phyloP scores from a whole-genome alignment of 2,888 invertebrate genomes.

The Ornithoptera priamus region DNA sequence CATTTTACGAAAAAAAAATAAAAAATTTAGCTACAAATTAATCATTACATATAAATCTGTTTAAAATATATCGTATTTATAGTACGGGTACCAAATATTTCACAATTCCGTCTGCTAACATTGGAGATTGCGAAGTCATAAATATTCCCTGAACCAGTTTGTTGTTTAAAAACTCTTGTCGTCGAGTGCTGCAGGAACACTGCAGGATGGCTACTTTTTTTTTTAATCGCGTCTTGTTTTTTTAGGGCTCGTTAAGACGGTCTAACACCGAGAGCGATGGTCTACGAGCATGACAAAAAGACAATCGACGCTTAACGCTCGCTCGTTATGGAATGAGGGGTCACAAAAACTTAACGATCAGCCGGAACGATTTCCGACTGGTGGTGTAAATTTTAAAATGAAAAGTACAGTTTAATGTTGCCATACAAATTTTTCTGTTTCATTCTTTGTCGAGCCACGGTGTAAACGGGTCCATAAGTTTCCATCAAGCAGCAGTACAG shows the following conservation, averaged over 20 bases:
- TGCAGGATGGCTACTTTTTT: constrained; percentile 1
- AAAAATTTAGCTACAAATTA: no score
- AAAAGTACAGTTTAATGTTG: not conserved
- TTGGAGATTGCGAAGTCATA: not conserved
- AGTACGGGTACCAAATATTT: not conserved
- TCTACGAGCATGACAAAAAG: constrained; percentile 32
- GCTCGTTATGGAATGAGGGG: constrained; percentile 28
- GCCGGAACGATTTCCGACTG: constrained; percentile 22
- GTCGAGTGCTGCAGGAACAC: constrained; percentile 4
- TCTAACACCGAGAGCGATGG: constrained; percentile 38
- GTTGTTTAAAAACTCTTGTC: not conserved
- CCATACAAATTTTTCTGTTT: not conserved
- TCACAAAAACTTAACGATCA: constrained; percentile 33
- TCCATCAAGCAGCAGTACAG: no score
- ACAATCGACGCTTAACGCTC: constrained; percentile 29
- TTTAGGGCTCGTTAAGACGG: constrained; percentile 45
- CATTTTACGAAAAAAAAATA: no score
- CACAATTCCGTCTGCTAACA: not conserved
- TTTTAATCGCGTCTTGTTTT: constrained; percentile 34
- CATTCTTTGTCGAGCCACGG: no score
- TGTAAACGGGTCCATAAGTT: no score
- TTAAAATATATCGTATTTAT: no score
- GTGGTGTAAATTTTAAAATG: constrained; percentile 19
- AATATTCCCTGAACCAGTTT: not conserved
- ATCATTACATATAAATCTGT: no score